These are phyloP conservation scores for Galerucella calmariensis DNA, from an alignment of 2,888 invertebrate genomes.

Conservation along the genomic window DNA sequence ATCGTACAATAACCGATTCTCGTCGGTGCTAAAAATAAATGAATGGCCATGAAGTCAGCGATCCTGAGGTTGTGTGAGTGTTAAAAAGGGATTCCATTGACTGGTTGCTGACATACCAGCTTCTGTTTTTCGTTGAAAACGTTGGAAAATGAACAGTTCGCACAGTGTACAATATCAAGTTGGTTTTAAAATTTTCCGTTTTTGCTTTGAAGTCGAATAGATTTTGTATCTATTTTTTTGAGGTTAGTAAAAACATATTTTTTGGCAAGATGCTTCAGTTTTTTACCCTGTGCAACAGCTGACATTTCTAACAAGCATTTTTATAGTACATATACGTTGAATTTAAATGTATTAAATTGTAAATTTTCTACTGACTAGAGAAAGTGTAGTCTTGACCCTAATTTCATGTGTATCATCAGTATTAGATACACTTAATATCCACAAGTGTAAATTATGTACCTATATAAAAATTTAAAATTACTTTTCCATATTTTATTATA, in stretches of 20 bases:
- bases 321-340: not conserved
- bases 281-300: slow-evolving; percentile 18
- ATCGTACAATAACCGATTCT: slow-evolving; percentile 30
- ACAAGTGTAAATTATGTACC: not conserved
- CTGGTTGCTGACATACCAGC: slow-evolving; percentile 36
- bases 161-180: slow-evolving; percentile 49
- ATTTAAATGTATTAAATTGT: not conserved
- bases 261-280: slow-evolving; percentile 27
- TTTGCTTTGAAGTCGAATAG: slow-evolving; percentile 56
- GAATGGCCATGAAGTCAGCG: slow-evolving; percentile 35
- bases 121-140: slow-evolving; percentile 36
- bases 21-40: slow-evolving; percentile 39
- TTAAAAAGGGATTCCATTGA: slow-evolving; percentile 32
- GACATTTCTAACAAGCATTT: slow-evolving; percentile 1
- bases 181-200: slow-evolving; percentile 50
- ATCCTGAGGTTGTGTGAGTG: slow-evolving; percentile 24
- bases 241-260: slow-evolving; percentile 19
- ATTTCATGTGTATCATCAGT: not conserved
- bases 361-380: slow-evolving; percentile 9
- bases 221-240: slow-evolving; percentile 2
- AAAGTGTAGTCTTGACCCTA: slow-evolving; percentile 16
- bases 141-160: slow-evolving; percentile 55
- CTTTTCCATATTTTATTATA: not conserved
- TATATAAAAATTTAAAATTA: not conserved
- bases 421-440: not conserved